Percentiles rank a stretch among this genome's conserved stretches.
These are phyloP conservation scores for Pseudococcus jackbeardsleyi DNA, from an alignment of 2,888 invertebrate genomes.

Conservation along the genomic window DNA sequence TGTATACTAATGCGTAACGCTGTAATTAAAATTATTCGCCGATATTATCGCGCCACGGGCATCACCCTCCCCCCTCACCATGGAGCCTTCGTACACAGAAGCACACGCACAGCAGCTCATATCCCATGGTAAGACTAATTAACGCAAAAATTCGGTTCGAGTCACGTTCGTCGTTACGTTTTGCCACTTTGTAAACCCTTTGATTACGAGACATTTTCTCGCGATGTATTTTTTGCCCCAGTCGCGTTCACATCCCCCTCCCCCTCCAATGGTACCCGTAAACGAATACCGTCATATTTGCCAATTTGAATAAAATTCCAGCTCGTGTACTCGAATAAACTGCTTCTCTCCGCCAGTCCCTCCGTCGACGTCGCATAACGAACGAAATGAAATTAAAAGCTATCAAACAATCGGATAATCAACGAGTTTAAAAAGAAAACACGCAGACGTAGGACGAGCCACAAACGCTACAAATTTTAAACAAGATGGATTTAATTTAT, in stretches of 20 bases:
- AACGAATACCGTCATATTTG: not conserved
- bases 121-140: not conserved
- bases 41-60: constrained; percentile 12
- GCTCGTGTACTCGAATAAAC: no score
- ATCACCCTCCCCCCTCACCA: not conserved
- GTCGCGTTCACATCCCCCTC: not conserved
- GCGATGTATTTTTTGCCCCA: not conserved
- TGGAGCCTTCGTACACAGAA: not conserved
- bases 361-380: not conserved
- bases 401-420: constrained; percentile 33
- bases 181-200: not conserved
- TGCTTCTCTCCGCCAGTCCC: no score
- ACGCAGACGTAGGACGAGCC: not conserved
- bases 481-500: constrained; percentile 1
- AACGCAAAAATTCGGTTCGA: not conserved
- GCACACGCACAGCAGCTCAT: not conserved
- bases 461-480: constrained; percentile 10
- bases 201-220: not conserved
- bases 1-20: not conserved
- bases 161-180: constrained; percentile 14
- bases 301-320: no score
- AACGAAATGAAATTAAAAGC: constrained; percentile 11
- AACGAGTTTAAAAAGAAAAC: not conserved
- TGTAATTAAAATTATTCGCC: constrained; percentile 32
- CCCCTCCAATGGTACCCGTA: no score